phyloP scores from a whole-genome alignment of 2,888 invertebrate species.

The Dilophus febrilis region DNA sequence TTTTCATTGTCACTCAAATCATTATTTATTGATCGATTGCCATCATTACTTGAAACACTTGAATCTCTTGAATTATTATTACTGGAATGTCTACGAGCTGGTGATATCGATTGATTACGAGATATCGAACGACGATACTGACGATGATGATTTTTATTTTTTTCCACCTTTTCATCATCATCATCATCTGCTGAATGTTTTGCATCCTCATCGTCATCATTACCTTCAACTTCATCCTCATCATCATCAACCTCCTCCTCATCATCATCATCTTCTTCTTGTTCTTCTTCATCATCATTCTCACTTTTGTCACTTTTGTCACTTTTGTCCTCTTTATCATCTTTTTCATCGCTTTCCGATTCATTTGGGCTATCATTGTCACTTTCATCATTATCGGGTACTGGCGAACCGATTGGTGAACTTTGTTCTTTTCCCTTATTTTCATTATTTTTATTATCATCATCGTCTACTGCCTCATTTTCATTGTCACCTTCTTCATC shows the following conservation, averaged over 20 bases:
- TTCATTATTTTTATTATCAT: neutral
- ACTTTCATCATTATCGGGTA: slow-evolving; percentile 1
- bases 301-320: neutral
- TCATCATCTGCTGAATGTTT: neutral
- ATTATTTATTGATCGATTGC: slow-evolving; percentile 10
- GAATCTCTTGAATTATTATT: slow-evolving; percentile 24
- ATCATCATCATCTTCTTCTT: neutral
- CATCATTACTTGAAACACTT: slow-evolving; percentile 19
- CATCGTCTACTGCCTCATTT: no score
- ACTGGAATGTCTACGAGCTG: slow-evolving; percentile 14
- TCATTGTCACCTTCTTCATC: no score
- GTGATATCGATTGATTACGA: slow-evolving; percentile 17
- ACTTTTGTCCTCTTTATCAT: neutral
- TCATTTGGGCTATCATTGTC: neutral
- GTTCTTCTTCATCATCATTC: neutral
- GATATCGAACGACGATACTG: no score
- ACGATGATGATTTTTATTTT: no score
- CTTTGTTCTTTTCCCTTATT: no score
- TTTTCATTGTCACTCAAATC: slow-evolving; percentile 17
- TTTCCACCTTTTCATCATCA: neutral
- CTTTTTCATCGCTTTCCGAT: neutral
- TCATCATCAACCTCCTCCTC: neutral
- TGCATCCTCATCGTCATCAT: neutral
- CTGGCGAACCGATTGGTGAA: neutral
- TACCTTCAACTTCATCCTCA: neutral